Evolutionary conservation across 2,113 vertebrate species (phyloP).

Genomic region (Lucifuga dentata): DNA sequence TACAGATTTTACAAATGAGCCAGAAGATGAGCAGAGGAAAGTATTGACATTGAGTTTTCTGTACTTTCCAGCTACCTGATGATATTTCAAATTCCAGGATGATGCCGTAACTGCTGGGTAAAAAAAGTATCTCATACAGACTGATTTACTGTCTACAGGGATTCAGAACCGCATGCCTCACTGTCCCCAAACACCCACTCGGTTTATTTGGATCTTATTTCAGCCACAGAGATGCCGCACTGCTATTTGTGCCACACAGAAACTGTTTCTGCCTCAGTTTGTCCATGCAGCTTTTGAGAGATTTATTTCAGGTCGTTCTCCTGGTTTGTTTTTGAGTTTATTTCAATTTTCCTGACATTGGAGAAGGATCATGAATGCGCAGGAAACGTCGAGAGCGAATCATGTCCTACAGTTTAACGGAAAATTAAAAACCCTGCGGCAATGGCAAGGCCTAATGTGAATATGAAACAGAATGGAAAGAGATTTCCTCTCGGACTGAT

Average conservation of each 20-base stretch:
- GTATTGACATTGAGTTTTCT: too few species aligned
- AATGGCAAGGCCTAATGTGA: constrained; percentile 57
- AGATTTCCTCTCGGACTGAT: constrained; percentile 40
- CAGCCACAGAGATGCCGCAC: constrained; percentile 24
- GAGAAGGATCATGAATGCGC: constrained; percentile 44
- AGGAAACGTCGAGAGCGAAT: constrained; percentile 12
- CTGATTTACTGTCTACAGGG: too few species aligned
- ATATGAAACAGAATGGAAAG: constrained; percentile 42
- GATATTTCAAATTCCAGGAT: too few species aligned
- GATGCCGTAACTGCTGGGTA: too few species aligned
- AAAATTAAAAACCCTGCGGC: constrained; percentile 17
- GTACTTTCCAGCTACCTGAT: too few species aligned
- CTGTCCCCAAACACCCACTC: too few species aligned
- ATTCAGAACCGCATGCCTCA: too few species aligned
- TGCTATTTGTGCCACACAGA: not conserved
- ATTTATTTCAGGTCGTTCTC: constrained; percentile 21
- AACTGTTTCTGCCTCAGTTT: constrained; percentile 43
- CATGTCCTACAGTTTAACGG: constrained; percentile 19
- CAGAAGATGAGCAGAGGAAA: too few species aligned
- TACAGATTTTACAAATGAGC: too few species aligned
- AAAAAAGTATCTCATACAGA: too few species aligned
- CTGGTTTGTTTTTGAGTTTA: constrained; percentile 29
- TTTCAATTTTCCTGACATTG: constrained; percentile 13
- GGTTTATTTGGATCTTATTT: too few species aligned
- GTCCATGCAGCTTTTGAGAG: constrained; percentile 31